Base-by-base conservation (phyloP, 2,113 vertebrate genomes). In the Microcebus lehilahytsara region DNA sequence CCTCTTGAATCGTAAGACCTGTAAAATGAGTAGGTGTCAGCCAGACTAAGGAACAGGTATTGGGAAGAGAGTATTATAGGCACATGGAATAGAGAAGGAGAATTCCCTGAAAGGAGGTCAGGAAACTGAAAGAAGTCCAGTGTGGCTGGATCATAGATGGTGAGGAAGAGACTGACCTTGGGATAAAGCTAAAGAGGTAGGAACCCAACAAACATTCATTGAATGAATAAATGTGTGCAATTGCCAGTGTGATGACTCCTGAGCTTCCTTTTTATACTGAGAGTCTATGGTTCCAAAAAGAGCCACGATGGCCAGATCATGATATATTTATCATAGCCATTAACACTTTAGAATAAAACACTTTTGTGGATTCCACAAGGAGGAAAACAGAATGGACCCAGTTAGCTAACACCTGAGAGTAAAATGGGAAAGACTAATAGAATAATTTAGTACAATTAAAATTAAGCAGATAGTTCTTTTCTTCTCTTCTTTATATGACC, bases 361-460 rank as follows among this genome's bases (percentile, higher is more conserved):
- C 10, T 66, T 22, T 77, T 42, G 27, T 64, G 49, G 49, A 56
- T 93, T 89, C 53, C 79, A 84, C 2, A 80, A 85, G 17, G 20
- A 93, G 25, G 60, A 95, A 93, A 84, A 8, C 22, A 87, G 42
- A 84, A 60, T 51, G 17, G n/a, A 34, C 13, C n/a, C 11, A 62
- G 64, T 75, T 87, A 75, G n/a, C 89, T 78, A 60, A 84, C 8
- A 74, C 6, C 67, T 94, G 34, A 92, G 95, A 92, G 46, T 49
- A 53, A 89, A 96, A 71, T 85, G 51, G 37, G 30, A 58, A 69
- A 51, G 32, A 74, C 5, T 60, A 86, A 85, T 17, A 74, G 49
- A 91, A 89, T 95, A 85, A 93, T 69, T 91, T 72, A 62, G 1
- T 22, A 17, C 34, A 80, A 86, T 66, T 96, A 93, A 96, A 96